These are phyloP conservation scores for Monochamus alternatus DNA, from an alignment of 2,888 invertebrate species.

Conservation along the genomic window DNA sequence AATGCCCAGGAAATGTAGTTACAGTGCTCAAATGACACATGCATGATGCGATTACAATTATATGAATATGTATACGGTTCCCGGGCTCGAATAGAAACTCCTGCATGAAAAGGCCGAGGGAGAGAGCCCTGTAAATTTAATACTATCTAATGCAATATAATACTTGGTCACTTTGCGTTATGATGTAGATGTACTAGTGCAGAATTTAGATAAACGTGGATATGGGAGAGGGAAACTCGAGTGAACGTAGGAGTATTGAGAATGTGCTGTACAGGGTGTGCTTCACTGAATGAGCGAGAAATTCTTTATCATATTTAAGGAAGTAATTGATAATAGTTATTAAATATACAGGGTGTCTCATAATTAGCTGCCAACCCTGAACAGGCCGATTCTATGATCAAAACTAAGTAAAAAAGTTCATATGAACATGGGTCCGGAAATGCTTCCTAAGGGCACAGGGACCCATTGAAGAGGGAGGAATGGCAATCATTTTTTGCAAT, in stretches of 20 bases:
- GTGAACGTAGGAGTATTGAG: not conserved
- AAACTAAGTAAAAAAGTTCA: no score
- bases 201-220: constrained; percentile 38
- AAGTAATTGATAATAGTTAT: no score
- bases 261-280: not conserved
- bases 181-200: constrained; percentile 41
- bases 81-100: constrained; percentile 36
- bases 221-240: constrained; percentile 10
- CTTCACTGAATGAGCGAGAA: no score
- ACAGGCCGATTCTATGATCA: no score
- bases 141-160: constrained; percentile 56
- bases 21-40: constrained; percentile 70
- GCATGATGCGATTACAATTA: constrained; percentile 70
- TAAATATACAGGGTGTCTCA: no score
- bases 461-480: no score
- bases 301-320: no score
- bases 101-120: constrained; percentile 48
- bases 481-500: no score
- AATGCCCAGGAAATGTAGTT: constrained; percentile 70
- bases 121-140: constrained; percentile 52
- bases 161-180: constrained; percentile 52
- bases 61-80: constrained; percentile 67
- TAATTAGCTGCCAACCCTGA: no score
- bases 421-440: no score
- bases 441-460: no score